Conservation (phyloP, 2,888 invertebrate species). For the Tineola bisselliella region DNA sequence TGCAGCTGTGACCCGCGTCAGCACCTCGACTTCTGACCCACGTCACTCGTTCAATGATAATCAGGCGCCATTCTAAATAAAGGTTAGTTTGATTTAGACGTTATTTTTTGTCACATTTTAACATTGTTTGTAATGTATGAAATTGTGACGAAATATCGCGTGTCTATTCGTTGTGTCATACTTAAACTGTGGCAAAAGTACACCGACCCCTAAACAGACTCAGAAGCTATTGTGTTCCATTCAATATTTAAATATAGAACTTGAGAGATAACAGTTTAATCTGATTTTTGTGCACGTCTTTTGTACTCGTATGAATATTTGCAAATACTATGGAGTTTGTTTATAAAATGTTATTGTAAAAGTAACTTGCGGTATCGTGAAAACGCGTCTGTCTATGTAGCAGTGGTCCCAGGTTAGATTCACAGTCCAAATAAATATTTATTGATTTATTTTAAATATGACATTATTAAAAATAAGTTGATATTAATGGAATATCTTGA, state of each 20-base stretch:
- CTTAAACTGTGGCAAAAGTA: neutral
- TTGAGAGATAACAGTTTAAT: neutral
- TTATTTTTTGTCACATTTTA: neutral
- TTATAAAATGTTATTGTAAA: no score
- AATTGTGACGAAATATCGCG: neutral
- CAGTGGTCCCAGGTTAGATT: no score
- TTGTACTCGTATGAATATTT: neutral
- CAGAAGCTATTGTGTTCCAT: neutral
- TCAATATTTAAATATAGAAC: neutral
- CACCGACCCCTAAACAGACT: neutral
- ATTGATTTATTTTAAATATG: no score
- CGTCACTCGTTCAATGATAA: conserved; percentile 19
- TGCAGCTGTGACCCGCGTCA: conserved; percentile 24
- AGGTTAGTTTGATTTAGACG: neutral
- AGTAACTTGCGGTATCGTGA: no score
- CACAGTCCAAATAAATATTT: no score
- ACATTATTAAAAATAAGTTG: no score
- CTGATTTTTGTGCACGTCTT: neutral
- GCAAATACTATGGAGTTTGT: neutral
- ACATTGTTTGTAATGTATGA: no score
- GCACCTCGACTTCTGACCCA: conserved; percentile 23
- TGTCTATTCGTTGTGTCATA: neutral
- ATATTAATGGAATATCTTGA: no score
- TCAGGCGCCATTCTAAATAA: conserved; percentile 2
- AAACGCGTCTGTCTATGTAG: no score